Evolutionary conservation across 2,113 vertebrate species (phyloP).

Genomic region (Lycaon pictus): DNA sequence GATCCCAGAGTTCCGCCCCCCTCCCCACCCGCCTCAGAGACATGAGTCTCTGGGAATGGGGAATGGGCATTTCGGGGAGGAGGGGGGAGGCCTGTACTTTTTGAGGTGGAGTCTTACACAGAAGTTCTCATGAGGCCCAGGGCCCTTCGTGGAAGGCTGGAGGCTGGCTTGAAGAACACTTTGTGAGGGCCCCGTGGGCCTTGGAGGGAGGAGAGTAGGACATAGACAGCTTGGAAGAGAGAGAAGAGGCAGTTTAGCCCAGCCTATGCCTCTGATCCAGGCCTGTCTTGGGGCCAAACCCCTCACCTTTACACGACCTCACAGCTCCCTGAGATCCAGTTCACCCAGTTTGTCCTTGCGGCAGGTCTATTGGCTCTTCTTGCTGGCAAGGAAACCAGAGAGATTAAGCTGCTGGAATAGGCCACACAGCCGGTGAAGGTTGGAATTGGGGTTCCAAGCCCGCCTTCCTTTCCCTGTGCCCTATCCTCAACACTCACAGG

Average conservation of each 20-base stretch:
- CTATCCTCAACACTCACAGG: neutral
- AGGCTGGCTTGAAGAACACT: neutral
- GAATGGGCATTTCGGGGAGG: neutral
- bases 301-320: neutral
- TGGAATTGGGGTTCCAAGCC: neutral
- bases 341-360: neutral
- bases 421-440: neutral
- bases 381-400: neutral
- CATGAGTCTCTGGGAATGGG: neutral
- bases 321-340: neutral
- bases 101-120: neutral
- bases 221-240: neutral
- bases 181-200: neutral
- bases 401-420: neutral
- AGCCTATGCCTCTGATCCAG: neutral
- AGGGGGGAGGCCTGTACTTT: neutral
- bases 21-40: too few relatives aligned
- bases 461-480: neutral
- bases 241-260: neutral
- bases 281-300: neutral
- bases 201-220: neutral
- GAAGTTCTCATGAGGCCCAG: neutral
- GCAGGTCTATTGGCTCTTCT: neutral
- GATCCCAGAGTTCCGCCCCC: neutral
- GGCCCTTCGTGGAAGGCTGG: neutral